phyloP scores from a whole-genome alignment of 2,888 invertebrate genomes.

The Linnaemya tessellans region DNA sequence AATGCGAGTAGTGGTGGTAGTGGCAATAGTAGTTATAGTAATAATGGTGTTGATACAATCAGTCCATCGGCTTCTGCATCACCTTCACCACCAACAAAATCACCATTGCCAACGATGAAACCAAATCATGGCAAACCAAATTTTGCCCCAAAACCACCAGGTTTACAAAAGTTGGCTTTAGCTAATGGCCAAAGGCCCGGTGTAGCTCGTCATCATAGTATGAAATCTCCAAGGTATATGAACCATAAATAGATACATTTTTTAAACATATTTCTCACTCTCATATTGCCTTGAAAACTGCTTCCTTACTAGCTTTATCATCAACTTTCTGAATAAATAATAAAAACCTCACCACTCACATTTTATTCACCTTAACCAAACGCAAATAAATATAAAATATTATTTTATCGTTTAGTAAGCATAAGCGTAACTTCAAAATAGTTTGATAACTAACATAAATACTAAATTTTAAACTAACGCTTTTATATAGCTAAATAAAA shows the following conservation, averaged over 20 bases:
- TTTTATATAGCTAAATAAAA: slow-evolving; percentile 38
- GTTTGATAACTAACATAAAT: slow-evolving; percentile 7
- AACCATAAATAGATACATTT: slow-evolving; percentile 48
- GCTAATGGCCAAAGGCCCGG: slow-evolving; percentile 82
- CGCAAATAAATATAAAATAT: slow-evolving; percentile 5
- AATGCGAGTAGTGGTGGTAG: slow-evolving; percentile 50
- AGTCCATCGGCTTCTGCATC: slow-evolving; percentile 72
- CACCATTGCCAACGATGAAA: slow-evolving; percentile 74
- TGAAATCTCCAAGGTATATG: slow-evolving; percentile 89
- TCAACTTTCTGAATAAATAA: slow-evolving; percentile 45
- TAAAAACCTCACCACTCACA: slow-evolving; percentile 31
- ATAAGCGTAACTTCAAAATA: slow-evolving; percentile 6
- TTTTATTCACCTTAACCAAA: slow-evolving; percentile 10
- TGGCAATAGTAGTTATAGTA: slow-evolving; percentile 61
- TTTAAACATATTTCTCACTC: slow-evolving; percentile 14
- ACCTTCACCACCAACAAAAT: slow-evolving; percentile 71
- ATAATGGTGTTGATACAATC: slow-evolving; percentile 59
- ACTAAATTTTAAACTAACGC: slow-evolving; percentile 31
- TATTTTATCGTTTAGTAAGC: slow-evolving; percentile 1
- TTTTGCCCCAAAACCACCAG: slow-evolving; percentile 92
- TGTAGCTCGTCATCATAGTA: slow-evolving; percentile 91
- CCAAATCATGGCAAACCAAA: slow-evolving; percentile 90
- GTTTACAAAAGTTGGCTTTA: slow-evolving; percentile 83
- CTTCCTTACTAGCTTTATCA: slow-evolving; percentile 48
- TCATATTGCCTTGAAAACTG: slow-evolving; percentile 34